phyloP scores from a whole-genome alignment of 2,888 invertebrate species.

The Bursaphelenchus okinawaensis region DNA sequence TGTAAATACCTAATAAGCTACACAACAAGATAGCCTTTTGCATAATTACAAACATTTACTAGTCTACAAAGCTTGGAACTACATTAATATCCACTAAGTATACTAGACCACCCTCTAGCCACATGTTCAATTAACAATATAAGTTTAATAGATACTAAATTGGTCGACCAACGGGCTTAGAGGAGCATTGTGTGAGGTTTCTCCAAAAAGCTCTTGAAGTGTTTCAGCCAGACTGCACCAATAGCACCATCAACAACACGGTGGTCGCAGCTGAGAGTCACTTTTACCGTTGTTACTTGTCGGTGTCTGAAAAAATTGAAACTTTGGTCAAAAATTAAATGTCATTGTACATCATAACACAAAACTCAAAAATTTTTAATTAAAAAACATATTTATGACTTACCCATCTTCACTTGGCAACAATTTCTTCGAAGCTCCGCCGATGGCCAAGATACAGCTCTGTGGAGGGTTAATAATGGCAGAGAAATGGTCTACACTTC shows the following conservation, averaged over 20 bases:
- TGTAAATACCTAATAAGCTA: no score
- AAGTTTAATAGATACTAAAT: background rate
- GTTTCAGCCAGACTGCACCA: constrained; percentile 88
- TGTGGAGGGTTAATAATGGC: constrained; percentile 72
- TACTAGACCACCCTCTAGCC: no score
- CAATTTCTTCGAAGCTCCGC: constrained; percentile 57
- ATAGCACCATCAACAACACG: constrained; percentile 95
- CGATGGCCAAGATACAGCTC: constrained; percentile 68
- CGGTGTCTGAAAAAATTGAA: constrained; percentile 35
- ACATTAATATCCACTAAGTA: no score
- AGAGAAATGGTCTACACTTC: constrained; percentile 65
- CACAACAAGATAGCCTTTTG: no score
- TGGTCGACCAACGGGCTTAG: constrained; percentile 63
- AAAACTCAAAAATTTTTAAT: background rate
- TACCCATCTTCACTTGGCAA: constrained; percentile 46
- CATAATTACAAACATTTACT: no score
- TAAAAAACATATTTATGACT: constrained; percentile 8
- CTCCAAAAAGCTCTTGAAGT: constrained; percentile 80
- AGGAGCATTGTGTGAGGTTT: constrained; percentile 89
- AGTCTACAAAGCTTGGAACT: no score
- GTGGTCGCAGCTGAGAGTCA: constrained; percentile 93
- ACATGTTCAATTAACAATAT: no score
- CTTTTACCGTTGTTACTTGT: constrained; percentile 71
- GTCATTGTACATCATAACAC: background rate
- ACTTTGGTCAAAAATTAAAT: background rate